phyloP scores from a whole-genome alignment of 2,888 invertebrate species.

The Lasioglossum calceatum region DNA sequence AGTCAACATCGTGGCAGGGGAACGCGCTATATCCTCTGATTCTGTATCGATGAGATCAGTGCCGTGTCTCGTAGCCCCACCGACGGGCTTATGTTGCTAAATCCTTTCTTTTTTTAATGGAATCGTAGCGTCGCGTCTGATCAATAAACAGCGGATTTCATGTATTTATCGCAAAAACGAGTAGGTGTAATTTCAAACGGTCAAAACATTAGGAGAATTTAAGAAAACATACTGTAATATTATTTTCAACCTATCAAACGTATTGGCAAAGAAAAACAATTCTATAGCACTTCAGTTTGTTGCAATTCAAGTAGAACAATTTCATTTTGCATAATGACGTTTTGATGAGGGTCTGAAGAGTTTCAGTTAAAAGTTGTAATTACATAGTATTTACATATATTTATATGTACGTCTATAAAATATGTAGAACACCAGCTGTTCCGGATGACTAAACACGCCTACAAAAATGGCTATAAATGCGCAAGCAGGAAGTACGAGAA shows the following conservation, averaged over 20 bases:
- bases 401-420: too few relatives aligned
- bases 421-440: neutral
- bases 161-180: too few relatives aligned
- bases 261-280: too few relatives aligned
- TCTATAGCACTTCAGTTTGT: too few relatives aligned
- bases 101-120: neutral
- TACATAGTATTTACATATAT: too few relatives aligned
- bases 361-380: too few relatives aligned
- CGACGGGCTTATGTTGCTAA: neutral
- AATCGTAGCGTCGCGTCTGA: neutral
- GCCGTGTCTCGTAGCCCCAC: slow-evolving; percentile 33
- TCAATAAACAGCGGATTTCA: neutral
- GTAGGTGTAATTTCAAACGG: too few relatives aligned
- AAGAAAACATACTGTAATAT: too few relatives aligned
- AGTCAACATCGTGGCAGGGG: slow-evolving; percentile 62
- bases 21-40: slow-evolving; percentile 56
- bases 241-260: too few relatives aligned
- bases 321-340: neutral
- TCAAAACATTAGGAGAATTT: too few relatives aligned
- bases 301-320: too few relatives aligned
- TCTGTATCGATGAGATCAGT: slow-evolving; percentile 59
- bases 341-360: neutral
- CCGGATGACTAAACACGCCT: neutral
- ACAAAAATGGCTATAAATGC: neutral
- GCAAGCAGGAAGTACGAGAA: neutral